Evolutionary conservation across 2,888 invertebrate genomes (phyloP).

Genomic region (Lepetodrilus schrolli): DNA sequence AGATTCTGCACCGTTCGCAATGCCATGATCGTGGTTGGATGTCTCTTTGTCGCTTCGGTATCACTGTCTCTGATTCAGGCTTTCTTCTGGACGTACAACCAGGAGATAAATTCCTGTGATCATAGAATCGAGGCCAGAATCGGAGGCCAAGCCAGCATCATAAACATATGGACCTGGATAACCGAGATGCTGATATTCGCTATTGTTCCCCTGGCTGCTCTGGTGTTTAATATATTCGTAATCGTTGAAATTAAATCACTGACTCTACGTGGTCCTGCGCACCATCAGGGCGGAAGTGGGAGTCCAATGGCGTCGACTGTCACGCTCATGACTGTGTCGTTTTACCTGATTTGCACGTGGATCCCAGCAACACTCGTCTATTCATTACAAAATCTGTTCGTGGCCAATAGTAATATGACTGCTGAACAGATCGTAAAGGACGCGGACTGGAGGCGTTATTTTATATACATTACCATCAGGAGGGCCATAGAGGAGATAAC

Average conservation of each 20-base stretch:
- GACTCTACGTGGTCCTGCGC: constrained; percentile 58
- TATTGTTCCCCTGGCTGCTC: constrained; percentile 67
- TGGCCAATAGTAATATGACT: constrained; percentile 40
- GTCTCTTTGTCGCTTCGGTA: constrained; percentile 54
- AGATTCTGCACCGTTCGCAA: constrained; percentile 68
- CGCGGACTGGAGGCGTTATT: constrained; percentile 66
- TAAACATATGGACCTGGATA: constrained; percentile 69
- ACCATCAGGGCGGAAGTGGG: constrained; percentile 41
- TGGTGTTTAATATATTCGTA: constrained; percentile 72
- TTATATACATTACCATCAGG: constrained; percentile 64
- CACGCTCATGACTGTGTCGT: constrained; percentile 73
- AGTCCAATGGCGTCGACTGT: constrained; percentile 71
- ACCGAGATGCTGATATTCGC: constrained; percentile 70
- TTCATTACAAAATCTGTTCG: constrained; percentile 58
- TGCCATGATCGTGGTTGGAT: constrained; percentile 61
- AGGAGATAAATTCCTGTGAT: constrained; percentile 51
- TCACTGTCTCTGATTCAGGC: constrained; percentile 64
- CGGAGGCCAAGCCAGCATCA: constrained; percentile 50
- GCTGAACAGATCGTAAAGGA: constrained; percentile 57
- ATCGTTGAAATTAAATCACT: constrained; percentile 70
- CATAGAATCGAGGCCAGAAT: constrained; percentile 44
- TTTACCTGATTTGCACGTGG: constrained; percentile 73
- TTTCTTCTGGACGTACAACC: constrained; percentile 70
- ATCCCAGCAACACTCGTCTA: constrained; percentile 74
- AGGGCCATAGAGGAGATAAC: constrained; percentile 68